Base-by-base conservation (phyloP, 2,888 invertebrate species). In the Celastrina argiolus region DNA sequence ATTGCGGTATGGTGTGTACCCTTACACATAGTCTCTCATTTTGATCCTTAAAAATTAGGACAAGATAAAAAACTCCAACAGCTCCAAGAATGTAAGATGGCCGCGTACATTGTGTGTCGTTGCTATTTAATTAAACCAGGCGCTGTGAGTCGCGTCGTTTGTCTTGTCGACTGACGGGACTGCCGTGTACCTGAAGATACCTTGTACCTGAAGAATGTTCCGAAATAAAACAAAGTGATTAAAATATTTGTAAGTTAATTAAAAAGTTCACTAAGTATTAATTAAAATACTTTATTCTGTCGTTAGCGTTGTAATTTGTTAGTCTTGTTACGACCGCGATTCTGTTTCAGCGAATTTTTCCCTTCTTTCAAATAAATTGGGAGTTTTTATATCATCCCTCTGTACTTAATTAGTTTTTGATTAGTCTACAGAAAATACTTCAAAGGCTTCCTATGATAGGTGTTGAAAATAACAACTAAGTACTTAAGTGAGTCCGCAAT, bases 51-150 rank as follows among this genome's bases (percentile, higher is more conserved):
- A 51, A 51, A 51, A 22, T 12, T 12, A 22, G n/a, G n/a, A n/a
- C n/a, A n/a, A n/a, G n/a, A n/a, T n/a, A n/a, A n/a, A n/a, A n/a
- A n/a, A n/a, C n/a, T n/a, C n/a, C n/a, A n/a, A n/a, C n/a, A 51
- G 51, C 51, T 22, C 22, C 22, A 51, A 26, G 51, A 51, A 51
- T 51, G 22, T 51, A 22, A 51, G 12, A 51, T 51, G 12, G 12
- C 12, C 22, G 22, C 16, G 51, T 51, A 51, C 51, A 26, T 22
- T 26, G 22, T 22, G 51, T 22, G 51, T 26, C 22, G 51, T 51
- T 51, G 51, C 51, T 51, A 51, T 22, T 51, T 51, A 26, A 51
- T 51, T 51, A 51, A 51, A 51, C 12, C 14, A 10, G 51, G 51
- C 22, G 12, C 51, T 51, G 22, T 14, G 10, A 26, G 22, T 51